These are phyloP conservation scores for Eurosta solidaginis DNA, from an alignment of 1,140 invertebrate species.

Conservation along the genomic window DNA sequence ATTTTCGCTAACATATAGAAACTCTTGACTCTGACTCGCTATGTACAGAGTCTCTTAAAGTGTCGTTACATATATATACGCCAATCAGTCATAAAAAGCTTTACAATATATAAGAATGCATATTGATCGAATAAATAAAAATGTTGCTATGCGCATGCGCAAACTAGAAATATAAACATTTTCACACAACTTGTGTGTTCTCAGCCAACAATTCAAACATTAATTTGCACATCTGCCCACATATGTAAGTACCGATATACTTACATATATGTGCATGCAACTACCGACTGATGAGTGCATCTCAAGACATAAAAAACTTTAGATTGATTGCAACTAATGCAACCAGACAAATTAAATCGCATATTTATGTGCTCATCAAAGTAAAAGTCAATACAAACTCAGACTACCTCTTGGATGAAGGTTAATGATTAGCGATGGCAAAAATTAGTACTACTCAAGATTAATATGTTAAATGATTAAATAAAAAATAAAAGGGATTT, in stretches of 20 bases:
- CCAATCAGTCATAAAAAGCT: background rate
- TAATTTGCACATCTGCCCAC: background rate
- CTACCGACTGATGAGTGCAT: background rate
- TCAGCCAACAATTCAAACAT: background rate
- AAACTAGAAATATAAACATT: background rate
- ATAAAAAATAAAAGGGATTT: too few species aligned
- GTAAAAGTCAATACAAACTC: background rate
- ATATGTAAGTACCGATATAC: background rate
- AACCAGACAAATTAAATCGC: background rate
- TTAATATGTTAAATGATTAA: too few species aligned
- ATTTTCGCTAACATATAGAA: too few species aligned
- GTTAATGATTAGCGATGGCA: background rate
- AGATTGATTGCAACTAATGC: background rate
- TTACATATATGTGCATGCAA: background rate
- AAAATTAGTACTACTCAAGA: too few species aligned
- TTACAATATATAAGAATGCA: background rate
- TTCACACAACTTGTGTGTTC: too few species aligned
- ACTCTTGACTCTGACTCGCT: too few species aligned
- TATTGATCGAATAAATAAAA: background rate
- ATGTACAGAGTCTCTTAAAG: too few species aligned
- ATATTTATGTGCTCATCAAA: conserved; percentile 3
- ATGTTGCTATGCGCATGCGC: background rate
- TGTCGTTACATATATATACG: background rate
- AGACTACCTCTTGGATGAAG: background rate
- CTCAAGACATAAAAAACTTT: background rate